Evolutionary conservation across 2,113 vertebrate genomes (phyloP), one percentile per base, ranked within the genome.

Genomic region (Antigone vipio): DNA sequence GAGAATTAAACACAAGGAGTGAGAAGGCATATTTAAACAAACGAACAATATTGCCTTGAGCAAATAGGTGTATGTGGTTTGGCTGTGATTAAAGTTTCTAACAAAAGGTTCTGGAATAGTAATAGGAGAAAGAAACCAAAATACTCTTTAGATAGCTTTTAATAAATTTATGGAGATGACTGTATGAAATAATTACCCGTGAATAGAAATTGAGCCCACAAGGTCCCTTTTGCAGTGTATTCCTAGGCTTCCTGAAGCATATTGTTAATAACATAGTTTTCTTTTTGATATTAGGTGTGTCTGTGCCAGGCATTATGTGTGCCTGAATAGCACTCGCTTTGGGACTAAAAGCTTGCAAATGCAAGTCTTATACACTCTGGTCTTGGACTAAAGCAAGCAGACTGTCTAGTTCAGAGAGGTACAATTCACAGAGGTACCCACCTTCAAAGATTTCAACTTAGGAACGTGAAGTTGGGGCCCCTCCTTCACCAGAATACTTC

Each of bases 21-120:
- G 66, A 93, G 62, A 79, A 89, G 45, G 69, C 24, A 16, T 60
- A 81, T 92, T 92, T 85, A 87, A 92, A 91, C 87, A 95, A 86
- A 91, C 69, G 66, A 93, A n/a, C 44, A 92, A 27, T 55, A 82
- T 42, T 85, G 67, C 78, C 71, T 91, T 55, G 55, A 93, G 50
- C 68, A 89, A 96, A 88, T 40, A 95, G 53, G 32, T 62, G 32
- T 79, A 58, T 53, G 53, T 72, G 62, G 13, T 55, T 93, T 85
- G 50, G 42, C 38, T 62, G n/a, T 32, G 47, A 69, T 47, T 42
- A 35, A 66, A 55, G 45, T 73, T 89, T 47, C 74, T 66, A 85
- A 93, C 45, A 83, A 73, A 94, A 83, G 7, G 35, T 68, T 87
- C 42, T 80, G 68, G 23, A 85, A 91, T 74, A 87, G n/a, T 58